Evolutionary conservation across 2,113 vertebrate species (phyloP), one percentile per base, ranked within the genome.

Genomic region (Agelaius phoeniceus): DNA sequence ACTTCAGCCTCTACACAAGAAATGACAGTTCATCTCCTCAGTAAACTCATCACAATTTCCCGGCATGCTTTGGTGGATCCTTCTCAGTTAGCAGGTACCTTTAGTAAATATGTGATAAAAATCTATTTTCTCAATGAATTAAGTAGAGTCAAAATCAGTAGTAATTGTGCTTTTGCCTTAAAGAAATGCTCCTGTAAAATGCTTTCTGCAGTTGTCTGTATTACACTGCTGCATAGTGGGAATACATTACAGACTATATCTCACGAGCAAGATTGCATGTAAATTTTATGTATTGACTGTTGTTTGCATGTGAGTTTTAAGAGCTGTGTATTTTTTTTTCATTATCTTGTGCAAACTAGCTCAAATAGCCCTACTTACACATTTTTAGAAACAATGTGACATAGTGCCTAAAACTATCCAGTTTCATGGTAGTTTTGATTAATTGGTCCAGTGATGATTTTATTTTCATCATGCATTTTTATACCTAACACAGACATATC

Each of bases 21-120:
- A 98, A 99, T 99, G 98, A 99, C 99, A 66, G 98, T 99, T 95
- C 99, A 99, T 95, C 98, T 99, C 80, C 99, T 99, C 90, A 99
- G 99, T 95, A 99, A 99, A 96, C 99, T 99, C 90, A 99, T 99
- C 92, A 98, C 98, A 9, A 98, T 99, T 81, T 99, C 99, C 89
- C 98, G 98, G 48, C 99, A 99, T 84, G 97, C 98, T 2, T 96
- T 99, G 93, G 98, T 99, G 84, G 99, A 99, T 97, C 99, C 99
- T 20, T 98, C 99, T 48, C 99, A 99, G 91, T 79, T 99, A 96
- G 98, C 99, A 98, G 99, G 99, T 99, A 98, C 77, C 71, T 91
- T 91, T 39, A 43, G 18, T 82, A 73, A 71, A 27, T 46, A 35
- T 11, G 14, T 66, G 27, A 66, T 62, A 18, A 80, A 85, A 72